phyloP scores from a whole-genome alignment of 2,797 vertebrate species.

The Gobionotothen gibberifrons region DNA sequence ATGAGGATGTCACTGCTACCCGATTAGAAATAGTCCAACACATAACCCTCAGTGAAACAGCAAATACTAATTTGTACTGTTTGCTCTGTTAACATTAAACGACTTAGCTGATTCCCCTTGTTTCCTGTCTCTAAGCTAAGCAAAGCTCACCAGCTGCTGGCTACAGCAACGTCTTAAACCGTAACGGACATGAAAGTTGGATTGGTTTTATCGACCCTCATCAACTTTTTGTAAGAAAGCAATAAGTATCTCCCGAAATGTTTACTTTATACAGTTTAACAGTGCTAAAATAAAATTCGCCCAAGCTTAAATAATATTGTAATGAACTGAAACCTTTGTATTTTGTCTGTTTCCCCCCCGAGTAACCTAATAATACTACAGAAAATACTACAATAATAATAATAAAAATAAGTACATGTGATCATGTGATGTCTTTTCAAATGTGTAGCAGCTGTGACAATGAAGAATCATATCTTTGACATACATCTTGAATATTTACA shows the following conservation, averaged over 20 bases:
- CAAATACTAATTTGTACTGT: not conserved
- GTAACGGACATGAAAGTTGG: not conserved
- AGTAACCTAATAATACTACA: too few relatives aligned
- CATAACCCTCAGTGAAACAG: not conserved
- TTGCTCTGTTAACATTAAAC: not conserved
- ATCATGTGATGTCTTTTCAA: too few relatives aligned
- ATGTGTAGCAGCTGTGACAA: not conserved
- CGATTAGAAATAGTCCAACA: not conserved
- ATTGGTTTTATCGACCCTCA: not conserved
- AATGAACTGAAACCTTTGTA: not conserved
- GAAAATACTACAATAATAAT: too few relatives aligned
- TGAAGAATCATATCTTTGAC: constrained; percentile 10
- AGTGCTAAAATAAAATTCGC: too few relatives aligned
- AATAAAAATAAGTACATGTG: too few relatives aligned
- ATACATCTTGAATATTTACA: not conserved
- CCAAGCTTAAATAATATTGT: not conserved
- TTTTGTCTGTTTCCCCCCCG: too few relatives aligned
- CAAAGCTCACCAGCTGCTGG: not conserved
- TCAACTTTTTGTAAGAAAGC: not conserved
- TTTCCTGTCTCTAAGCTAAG: not conserved
- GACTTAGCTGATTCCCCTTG: not conserved
- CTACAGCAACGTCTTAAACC: not conserved
- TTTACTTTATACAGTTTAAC: too few relatives aligned
- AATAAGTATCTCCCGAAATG: not conserved
- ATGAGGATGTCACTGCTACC: not conserved